Evolutionary conservation across 2,797 vertebrate genomes (phyloP), one percentile per base, ranked within the genome.

Genomic region (Coranthus polyacanthus): DNA sequence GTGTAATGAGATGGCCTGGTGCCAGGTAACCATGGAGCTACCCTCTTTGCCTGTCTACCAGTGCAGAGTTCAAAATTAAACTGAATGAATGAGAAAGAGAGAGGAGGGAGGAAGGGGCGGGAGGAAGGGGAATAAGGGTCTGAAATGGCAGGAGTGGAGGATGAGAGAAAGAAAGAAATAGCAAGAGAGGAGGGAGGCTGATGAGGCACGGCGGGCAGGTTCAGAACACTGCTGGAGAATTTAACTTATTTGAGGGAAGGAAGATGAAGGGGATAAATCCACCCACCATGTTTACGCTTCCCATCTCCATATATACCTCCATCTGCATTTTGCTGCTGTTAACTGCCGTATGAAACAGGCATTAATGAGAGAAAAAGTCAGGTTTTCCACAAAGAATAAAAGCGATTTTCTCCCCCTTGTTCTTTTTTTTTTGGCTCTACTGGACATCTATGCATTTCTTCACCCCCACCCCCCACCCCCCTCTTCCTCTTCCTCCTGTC

Each of bases 11-110:
- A 94, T 95, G 94, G 94, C 94, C 88, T 62, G 59, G 84, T 85
- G 94, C 94, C 94, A 94, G 93, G 94, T 95, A 94, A 92, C 94
- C 94, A 95, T 94, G 94, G 93, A 91, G 93, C 93, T 92, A 81
- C 92, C 89, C 89, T 87, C 87, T 92, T 87, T 90, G 89, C 90
- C 89, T 93, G 92, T 93, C 89, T 93, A 82, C 87, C 87, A 88
- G 90, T 87, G 85, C 87, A 85, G 87, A 91, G 92, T 94, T 94
- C 92, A 93, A 94, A 93, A 94, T 94, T 91, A 91, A 92, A 94
- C 89, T 91, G 89, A 92, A 91, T 92, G 91, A 92, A 91, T 87
- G 88, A 88, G 88, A 79, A 80, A 67, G 80, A 75, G 63, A 52
- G 70, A 69, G 62, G 73, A 62, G 50, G 49, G 69, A 70, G 80